phyloP scores from a whole-genome alignment of 2,888 invertebrate genomes.

The Amblyjoppa fuscipennis region DNA sequence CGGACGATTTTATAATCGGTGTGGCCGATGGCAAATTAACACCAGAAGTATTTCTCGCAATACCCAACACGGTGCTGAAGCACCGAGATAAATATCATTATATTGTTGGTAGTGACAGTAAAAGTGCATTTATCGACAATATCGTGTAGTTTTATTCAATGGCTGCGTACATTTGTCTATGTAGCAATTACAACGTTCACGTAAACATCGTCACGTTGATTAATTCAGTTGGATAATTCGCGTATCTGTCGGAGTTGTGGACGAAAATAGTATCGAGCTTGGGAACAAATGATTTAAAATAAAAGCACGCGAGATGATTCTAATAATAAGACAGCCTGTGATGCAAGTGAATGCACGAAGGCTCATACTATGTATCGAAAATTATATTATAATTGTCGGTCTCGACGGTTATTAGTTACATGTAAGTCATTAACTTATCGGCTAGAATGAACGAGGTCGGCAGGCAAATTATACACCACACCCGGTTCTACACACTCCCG shows the following conservation, averaged over 20 bases:
- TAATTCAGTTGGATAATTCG: neutral
- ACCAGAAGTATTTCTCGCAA: neutral
- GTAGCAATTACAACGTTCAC: too few relatives aligned
- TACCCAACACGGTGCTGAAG: neutral
- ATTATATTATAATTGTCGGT: slow-evolving; percentile 52
- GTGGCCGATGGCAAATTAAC: neutral
- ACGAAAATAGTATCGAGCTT: neutral
- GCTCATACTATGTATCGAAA: slow-evolving; percentile 25
- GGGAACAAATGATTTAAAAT: neutral
- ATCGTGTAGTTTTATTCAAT: too few relatives aligned
- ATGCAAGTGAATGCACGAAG: neutral
- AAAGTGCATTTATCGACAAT: too few relatives aligned
- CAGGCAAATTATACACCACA: slow-evolving; percentile 53
- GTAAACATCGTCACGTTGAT: too few relatives aligned
- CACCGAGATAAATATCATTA: neutral
- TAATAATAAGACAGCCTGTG: neutral
- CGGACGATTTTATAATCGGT: neutral
- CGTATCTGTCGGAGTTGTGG: neutral
- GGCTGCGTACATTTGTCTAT: too few relatives aligned
- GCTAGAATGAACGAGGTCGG: slow-evolving; percentile 26
- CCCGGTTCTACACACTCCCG: slow-evolving; percentile 27
- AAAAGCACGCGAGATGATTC: too few relatives aligned
- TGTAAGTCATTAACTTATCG: slow-evolving; percentile 31
- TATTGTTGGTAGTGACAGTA: too few relatives aligned
- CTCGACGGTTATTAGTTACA: slow-evolving; percentile 7